Base-by-base conservation (phyloP, 2,113 vertebrate species). In the Nibea albiflora region DNA sequence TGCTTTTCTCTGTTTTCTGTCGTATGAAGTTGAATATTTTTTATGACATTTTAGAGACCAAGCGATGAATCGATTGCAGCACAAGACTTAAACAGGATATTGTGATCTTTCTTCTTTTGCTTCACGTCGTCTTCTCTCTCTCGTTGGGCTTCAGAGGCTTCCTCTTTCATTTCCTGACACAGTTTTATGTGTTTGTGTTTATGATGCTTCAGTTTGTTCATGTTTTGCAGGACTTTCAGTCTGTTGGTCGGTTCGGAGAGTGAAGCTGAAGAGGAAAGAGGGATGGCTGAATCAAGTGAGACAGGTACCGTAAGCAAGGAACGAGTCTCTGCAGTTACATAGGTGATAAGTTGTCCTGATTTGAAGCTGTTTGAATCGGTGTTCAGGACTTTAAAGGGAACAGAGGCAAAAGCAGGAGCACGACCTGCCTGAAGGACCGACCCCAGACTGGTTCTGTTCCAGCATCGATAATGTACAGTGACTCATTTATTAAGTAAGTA, bases 401-500 rank as follows among this genome's bases (percentile, higher is more conserved):
- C n/a, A 96, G 94, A 98, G 97, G n/a, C 94, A 99, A 99, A 95
- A 99, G 98, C 85, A 99, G 98, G 89, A n/a, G n/a, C 97, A 99
- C 57, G 98, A 99, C 91, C 96, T 99, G n/a, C 5, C 93, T 99
- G 78, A 99, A 98, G 90, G 96, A 98, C 68, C n/a, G 98, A 99
- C 61, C 98, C 98, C 3, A 95, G 95, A 73, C 94, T 99, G 58
- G 98, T 85, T 97, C 98, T 15, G 95, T 99, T 75, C 97, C 98
- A 35, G 98, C 95, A 39, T 99, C 52, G 93, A 96, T 86, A 96
- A 96, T n/a, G 98, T 99, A 20, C 11, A 31, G 4, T 12, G 3
- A 61, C 0, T 1, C 2, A 44, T 52, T 14, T 2, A 42, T 31
- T 4, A 24, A 44, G 69, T 15, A n/a, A 35, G 53, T 3, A 60